These are phyloP conservation scores for Sorex fumeus DNA, from an alignment of 2,113 vertebrate species.

Conservation along the genomic window DNA sequence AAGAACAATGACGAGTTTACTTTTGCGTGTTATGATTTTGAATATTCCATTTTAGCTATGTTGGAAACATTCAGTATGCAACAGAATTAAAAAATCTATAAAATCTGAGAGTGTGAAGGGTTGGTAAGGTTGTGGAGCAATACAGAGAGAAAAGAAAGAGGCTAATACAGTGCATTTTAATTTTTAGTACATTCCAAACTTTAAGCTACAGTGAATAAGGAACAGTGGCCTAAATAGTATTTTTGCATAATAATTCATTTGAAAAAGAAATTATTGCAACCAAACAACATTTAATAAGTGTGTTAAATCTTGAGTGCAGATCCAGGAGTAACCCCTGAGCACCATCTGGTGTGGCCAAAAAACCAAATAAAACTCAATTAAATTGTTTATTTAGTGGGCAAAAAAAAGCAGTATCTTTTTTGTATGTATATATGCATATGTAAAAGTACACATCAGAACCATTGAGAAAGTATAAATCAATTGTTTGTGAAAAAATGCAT, in stretches of 20 bases:
- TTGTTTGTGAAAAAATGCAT: neutral
- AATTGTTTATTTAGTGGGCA: neutral
- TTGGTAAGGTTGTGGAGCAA: neutral
- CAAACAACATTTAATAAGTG: neutral
- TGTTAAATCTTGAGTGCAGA: neutral
- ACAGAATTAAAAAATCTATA: neutral
- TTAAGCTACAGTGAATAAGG: slow-evolving; percentile 4
- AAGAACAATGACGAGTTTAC: neutral
- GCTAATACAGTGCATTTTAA: neutral
- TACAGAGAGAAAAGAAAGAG: neutral
- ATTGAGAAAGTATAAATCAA: neutral
- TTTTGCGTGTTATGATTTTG: neutral
- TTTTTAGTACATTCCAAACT: slow-evolving; percentile 29
- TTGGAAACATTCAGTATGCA: neutral
- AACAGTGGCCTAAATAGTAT: neutral
- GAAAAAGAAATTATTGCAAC: slow-evolving; percentile 3
- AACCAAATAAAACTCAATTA: neutral
- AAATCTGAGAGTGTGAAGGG: neutral
- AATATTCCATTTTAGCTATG: slow-evolving; percentile 13
- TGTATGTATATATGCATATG: neutral
- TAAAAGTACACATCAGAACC: neutral
- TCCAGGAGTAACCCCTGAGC: neutral
- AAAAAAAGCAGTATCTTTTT: neutral
- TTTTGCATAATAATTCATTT: slow-evolving; percentile 29
- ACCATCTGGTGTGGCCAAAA: too few relatives aligned